Conservation (phyloP, 1,140 invertebrate genomes). For the Bombyx mori region ASM3026992v2 NC_085111.1:9797001-9797500, state of each 20-base stretch:
- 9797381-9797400: too few species aligned
- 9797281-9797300: too few species aligned
- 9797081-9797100: slow-evolving; percentile 26
- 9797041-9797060: slow-evolving; percentile 9
- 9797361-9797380: too few species aligned
- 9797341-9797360: too few species aligned
- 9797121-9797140: slow-evolving; percentile 53
- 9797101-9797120: slow-evolving; percentile 40
- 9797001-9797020: not conserved
- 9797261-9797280: too few species aligned
- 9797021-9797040: slow-evolving; percentile 4
- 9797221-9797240: slow-evolving; percentile 28
- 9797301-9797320: too few species aligned
- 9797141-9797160: slow-evolving; percentile 43
- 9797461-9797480: too few species aligned
- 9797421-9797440: too few species aligned
- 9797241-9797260: not conserved
- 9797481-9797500: too few species aligned
- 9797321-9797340: too few species aligned
- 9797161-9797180: slow-evolving; percentile 60
- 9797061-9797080: slow-evolving; percentile 19
- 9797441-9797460: too few species aligned
- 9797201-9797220: slow-evolving; percentile 22
- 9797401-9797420: too few species aligned
- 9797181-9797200: slow-evolving; percentile 50